Conservation (phyloP, 2,888 invertebrate genomes). For the Teleogryllus oceanicus region DNA sequence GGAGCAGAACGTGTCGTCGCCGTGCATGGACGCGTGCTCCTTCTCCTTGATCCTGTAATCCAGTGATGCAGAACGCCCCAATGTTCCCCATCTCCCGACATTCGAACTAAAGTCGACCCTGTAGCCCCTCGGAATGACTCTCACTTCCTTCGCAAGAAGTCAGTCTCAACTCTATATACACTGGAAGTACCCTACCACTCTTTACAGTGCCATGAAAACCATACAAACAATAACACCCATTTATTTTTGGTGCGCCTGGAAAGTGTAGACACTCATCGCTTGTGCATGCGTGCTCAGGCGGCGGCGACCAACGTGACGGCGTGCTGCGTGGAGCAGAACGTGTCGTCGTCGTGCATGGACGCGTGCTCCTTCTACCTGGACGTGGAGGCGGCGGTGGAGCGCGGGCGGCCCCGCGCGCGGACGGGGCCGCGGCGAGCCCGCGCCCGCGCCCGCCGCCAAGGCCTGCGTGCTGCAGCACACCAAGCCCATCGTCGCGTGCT, state of each 20-base stretch:
- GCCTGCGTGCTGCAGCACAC: not conserved
- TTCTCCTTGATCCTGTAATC: slow-evolving; percentile 69
- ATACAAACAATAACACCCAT: not conserved
- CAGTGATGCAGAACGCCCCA: too few species aligned
- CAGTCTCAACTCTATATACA: too few species aligned
- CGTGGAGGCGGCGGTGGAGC: slow-evolving; percentile 76
- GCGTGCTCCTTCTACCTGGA: slow-evolving; percentile 82
- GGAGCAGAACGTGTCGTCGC: slow-evolving; percentile 71
- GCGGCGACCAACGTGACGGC: slow-evolving; percentile 69
- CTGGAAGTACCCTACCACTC: too few species aligned
- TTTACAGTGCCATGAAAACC: too few species aligned
- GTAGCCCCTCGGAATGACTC: too few species aligned
- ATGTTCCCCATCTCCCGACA: too few species aligned
- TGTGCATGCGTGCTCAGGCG: slow-evolving; percentile 43
- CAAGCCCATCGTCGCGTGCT: not conserved
- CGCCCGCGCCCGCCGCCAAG: not conserved
- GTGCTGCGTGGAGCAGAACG: slow-evolving; percentile 78
- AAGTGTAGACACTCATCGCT: too few species aligned
- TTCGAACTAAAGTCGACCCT: too few species aligned
- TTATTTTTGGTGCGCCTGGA: not conserved
- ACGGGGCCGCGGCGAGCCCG: slow-evolving; percentile 75
- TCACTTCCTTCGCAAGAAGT: too few species aligned
- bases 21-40: slow-evolving; percentile 79
- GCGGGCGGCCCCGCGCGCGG: slow-evolving; percentile 68
- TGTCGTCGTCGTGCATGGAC: slow-evolving; percentile 72